Evolutionary conservation across 1,140 invertebrate species (phyloP).

Genomic region (Megathymus violae): DNA sequence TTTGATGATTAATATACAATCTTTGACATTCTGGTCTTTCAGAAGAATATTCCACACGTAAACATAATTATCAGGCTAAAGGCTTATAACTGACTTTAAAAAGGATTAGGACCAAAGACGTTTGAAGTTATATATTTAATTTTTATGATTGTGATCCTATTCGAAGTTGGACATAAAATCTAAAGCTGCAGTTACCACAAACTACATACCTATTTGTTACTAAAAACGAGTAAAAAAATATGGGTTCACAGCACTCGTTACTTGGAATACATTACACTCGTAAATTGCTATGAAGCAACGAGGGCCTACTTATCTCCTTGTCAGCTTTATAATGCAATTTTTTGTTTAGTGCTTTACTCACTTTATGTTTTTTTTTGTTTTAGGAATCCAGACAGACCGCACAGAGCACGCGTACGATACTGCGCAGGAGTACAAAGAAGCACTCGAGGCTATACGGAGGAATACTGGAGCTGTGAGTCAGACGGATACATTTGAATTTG

Average conservation of each 20-base stretch:
- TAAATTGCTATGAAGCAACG: too few species aligned
- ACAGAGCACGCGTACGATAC: conserved; percentile 65
- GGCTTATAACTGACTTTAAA: too few species aligned
- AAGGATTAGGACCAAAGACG: too few species aligned
- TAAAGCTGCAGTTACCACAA: too few species aligned
- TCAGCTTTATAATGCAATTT: conserved; percentile 2
- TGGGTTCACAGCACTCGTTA: neutral
- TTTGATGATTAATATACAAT: too few species aligned
- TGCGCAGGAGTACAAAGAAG: conserved; percentile 75
- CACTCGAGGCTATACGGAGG: conserved; percentile 68
- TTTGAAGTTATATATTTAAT: neutral
- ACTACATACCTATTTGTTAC: too few species aligned
- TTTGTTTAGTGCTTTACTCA: conserved; percentile 25
- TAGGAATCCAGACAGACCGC: conserved; percentile 67
- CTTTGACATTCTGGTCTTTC: too few species aligned
- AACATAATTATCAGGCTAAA: too few species aligned
- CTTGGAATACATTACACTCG: too few species aligned
- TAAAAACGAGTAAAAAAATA: neutral
- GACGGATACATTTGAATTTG: neutral
- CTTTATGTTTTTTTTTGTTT: conserved; percentile 51
- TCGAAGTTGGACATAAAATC: too few species aligned
- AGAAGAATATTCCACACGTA: too few species aligned
- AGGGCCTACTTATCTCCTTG: too few species aligned
- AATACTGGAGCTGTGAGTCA: conserved; percentile 68
- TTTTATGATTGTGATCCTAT: conserved; percentile 7